Base-by-base conservation (phyloP, 2,888 invertebrate genomes). In the Tyria jacobaeae region DNA sequence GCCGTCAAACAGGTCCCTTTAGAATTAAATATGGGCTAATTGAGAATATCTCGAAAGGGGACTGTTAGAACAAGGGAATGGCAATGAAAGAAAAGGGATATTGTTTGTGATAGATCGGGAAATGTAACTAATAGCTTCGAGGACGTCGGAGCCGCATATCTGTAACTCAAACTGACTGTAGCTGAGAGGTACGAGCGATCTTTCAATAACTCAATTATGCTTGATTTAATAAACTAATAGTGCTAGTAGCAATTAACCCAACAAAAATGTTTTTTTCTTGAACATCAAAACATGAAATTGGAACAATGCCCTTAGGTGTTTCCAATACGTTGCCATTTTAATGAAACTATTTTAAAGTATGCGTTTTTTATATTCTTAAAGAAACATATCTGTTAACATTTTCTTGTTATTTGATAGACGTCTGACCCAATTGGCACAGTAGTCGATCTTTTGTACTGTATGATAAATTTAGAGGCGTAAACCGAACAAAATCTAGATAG, bases 351-450 rank as follows among this genome's bases (percentile, higher is more conserved):
- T 44, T 73, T 70, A 67, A 64, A 64, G 71, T 74, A 68, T 53
- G 69, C 67, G 66, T 74, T 71, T 64, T 62, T n/a, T 60, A 60
- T 70, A 71, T 77, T 76, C 69, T 75, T 70, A 78, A 69, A 76
- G 72, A 78, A 75, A 76, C 71, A 67, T 72, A 78, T 76, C 79
- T 78, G 73, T 73, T 76, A 69, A 70, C 67, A 76, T 83, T 86
- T 85, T 80, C 80, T 80, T 72, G 68, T 78, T 82, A 79, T 83
- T 81, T 83, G 86, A 84, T 80, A 81, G 85, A 85, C 86, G 82
- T 81, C 83, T 89, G 90, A 90, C 92, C 92, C 79, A 92, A 82
- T 92, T 92, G 92, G 92, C 92, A 90, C 82, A 65, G 67, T 67
- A 69, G 72, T 72, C 79, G 76, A 73, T 78, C 83, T 84, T 89